Base-by-base conservation (phyloP, 2,113 vertebrate genomes). In the Artemisiospiza belli region DNA sequence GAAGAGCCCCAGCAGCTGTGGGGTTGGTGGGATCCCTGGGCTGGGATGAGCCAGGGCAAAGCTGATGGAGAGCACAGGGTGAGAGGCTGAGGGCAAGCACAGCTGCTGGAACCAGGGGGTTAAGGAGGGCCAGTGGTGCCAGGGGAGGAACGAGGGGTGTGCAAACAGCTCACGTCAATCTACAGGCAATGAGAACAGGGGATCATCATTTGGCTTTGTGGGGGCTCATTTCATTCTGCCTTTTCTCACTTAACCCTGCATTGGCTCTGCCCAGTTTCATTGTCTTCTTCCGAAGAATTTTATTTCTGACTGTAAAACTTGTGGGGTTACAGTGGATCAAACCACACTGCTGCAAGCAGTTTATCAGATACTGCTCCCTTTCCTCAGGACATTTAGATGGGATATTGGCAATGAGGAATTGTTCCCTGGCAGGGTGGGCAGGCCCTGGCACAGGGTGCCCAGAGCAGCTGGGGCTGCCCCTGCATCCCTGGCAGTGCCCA, bases 21-120 rank as follows among this genome's bases (percentile, higher is more conserved):
- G 91, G 78, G 51, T 28, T 57, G 79, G 43, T 52, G 78, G 49
- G 24, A 25, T 15, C 72, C 44, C 61, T 31, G 30, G 47, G 72
- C 7, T 33, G 66, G 49, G n/a, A 70, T 76, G 74, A 64, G 72
- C 61, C 61, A 70, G 74, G 83, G 89, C 92, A 95, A 87, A 94
- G 80, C 88, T 64, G 70, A 59, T 79, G 94, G 43, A 91, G 41
- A 89, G 91, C 89, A 94, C 19, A 90, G 94, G 25, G 81, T 27
- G 83, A 89, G 54, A 78, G 90, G 76, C 49, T 83, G 19, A 72
- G 92, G 89, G 68, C 24, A 37, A 94, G 95, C 79, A 90, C 27
- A 92, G 90, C 49, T 72, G 47, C 88, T 84, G 44, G 75, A 80
- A 77, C 87, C 43, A 72, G 44, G 30, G 89, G 59, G 67, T 52